Conservation (phyloP, 2,113 vertebrate genomes). For the Danionella cerebrum region DNA sequence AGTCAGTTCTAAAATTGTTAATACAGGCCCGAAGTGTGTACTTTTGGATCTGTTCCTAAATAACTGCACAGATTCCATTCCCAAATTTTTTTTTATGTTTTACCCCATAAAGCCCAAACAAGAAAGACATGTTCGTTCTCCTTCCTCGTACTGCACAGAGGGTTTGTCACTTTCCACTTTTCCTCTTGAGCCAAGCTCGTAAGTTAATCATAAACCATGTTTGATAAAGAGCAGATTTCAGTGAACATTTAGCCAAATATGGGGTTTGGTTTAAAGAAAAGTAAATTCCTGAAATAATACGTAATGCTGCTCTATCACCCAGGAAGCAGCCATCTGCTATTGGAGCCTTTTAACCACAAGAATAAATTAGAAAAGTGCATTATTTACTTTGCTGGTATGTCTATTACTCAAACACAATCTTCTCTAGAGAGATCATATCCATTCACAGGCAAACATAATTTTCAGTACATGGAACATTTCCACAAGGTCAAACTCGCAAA, state of each 20-base stretch:
- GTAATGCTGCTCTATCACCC: constrained; percentile 9
- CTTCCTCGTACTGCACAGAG: constrained; percentile 51
- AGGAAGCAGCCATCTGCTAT: background rate
- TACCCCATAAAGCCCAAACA: constrained; percentile 48
- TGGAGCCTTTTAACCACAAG: background rate
- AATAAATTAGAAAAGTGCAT: background rate
- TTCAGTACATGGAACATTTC: background rate
- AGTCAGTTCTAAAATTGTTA: too few relatives aligned
- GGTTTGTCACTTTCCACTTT: constrained; percentile 24
- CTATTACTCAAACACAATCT: background rate
- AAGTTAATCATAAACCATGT: constrained; percentile 49
- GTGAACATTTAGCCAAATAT: constrained; percentile 15
- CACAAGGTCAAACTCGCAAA: background rate
- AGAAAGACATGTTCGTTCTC: constrained; percentile 57
- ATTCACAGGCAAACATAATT: background rate
- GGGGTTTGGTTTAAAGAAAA: constrained; percentile 1
- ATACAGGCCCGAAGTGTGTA: too few relatives aligned
- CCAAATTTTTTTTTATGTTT: constrained; percentile 7
- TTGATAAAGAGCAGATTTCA: constrained; percentile 36
- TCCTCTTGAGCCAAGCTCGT: constrained; percentile 38
- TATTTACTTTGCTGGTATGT: constrained; percentile 11
- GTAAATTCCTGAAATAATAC: constrained; percentile 41
- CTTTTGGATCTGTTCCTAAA: background rate
- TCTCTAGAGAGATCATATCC: background rate
- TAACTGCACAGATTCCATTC: background rate